Percentiles rank a stretch among this genome's conserved stretches.
Evolutionary conservation across 2,888 invertebrate genomes (phyloP).

Genomic region (Agrochola circellaris): DNA sequence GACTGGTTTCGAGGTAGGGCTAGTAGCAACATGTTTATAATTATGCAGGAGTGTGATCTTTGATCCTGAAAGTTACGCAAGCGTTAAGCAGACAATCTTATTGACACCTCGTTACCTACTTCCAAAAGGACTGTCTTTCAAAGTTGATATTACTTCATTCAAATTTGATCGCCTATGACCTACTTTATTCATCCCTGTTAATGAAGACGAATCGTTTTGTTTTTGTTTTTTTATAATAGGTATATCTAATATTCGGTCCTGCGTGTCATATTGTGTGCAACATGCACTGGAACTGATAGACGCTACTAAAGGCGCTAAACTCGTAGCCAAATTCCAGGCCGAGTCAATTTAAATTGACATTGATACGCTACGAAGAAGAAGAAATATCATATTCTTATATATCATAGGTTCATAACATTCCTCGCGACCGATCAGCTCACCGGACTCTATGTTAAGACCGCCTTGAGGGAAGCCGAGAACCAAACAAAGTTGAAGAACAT

Average conservation of each 20-base stretch:
- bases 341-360: neutral
- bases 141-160: neutral
- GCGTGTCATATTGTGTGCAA: neutral
- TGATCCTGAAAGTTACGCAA: slow-evolving; percentile 28
- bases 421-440: too few species aligned
- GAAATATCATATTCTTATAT: neutral
- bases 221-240: neutral
- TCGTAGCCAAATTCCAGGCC: neutral
- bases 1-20: neutral
- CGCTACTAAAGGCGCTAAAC: too few species aligned
- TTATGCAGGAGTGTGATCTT: slow-evolving; percentile 37
- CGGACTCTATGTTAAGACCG: neutral
- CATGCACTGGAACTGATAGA: too few species aligned
- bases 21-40: slow-evolving; percentile 18
- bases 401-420: neutral
- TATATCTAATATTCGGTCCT: neutral
- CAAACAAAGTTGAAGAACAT: neutral
- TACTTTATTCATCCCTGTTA: neutral
- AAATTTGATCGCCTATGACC: too few species aligned
- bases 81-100: neutral
- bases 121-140: neutral
- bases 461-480: neutral
- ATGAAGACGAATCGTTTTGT: neutral
- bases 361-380: neutral
- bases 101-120: too few species aligned